Base-by-base conservation (phyloP, 2,888 invertebrate genomes). In the Aphodius granarius region DNA sequence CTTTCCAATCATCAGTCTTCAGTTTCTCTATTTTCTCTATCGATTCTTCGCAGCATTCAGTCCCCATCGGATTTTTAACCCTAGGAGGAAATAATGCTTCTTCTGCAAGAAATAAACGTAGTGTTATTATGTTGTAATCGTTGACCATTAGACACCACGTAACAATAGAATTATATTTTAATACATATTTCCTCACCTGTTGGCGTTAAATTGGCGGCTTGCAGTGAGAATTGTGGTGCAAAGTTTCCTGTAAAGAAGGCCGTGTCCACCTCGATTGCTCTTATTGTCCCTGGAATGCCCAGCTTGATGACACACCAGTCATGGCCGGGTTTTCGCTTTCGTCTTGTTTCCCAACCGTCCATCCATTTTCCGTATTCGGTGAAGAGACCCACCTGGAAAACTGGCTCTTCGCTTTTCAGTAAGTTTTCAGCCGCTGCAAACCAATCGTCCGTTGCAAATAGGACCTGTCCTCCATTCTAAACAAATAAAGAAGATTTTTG, bases 321-420 rank as follows among this genome's bases (percentile, higher is more conserved):
- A 77, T 92, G 91, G 0, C 92, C 92, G 0, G 89, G 84, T 19
- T 88, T 88, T 74, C 92, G 86, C 82, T 90, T 91, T 74, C 92
- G 87, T 15, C 91, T 85, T 0, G 92, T 92, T 83, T 92, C 92
- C 92, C 92, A 92, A 0, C 92, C 92, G 79, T 92, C 92, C 92
- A 92, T 92, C 91, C 91, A 91, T 81, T 92, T 92, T 0, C 92
- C 92, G 76, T 85, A 91, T 72, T 90, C 90, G 0, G 91, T 91
- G 82, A 89, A 92, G 77, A 89, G 88, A 0, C 90, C 90, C 4
- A 89, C 85, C 16, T 90, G 88, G 85, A 90, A 91, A 15, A 90
- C 84, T 0, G 92, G 90, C 2, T 90, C 90, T 0, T 85, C 84
- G 70, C 90, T 90, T 21, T 87, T 84, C 16, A 92, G 82, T 86